Evolutionary conservation across 2,888 invertebrate species (phyloP).

Genomic region (Parthenolecanium corni): DNA sequence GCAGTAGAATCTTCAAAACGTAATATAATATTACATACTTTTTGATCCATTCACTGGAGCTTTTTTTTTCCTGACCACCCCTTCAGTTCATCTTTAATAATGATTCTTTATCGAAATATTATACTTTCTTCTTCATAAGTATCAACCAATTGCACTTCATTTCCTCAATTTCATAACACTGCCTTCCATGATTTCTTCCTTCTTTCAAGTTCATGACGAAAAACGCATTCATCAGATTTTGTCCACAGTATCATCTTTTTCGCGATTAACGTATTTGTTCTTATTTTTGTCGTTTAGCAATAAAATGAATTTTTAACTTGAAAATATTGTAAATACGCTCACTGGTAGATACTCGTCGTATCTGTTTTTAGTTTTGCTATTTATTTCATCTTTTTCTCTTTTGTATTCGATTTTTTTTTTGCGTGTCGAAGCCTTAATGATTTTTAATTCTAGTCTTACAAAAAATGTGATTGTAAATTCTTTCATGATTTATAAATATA

Average conservation of each 20-base stretch:
- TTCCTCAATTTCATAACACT: neutral
- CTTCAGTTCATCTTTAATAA: too few relatives aligned
- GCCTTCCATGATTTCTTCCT: neutral
- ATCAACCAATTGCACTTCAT: too few relatives aligned
- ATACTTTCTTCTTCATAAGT: too few relatives aligned
- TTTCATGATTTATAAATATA: neutral
- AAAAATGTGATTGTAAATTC: slow-evolving; percentile 25
- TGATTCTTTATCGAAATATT: too few relatives aligned
- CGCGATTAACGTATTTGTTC: neutral
- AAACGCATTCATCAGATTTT: neutral
- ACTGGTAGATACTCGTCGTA: neutral
- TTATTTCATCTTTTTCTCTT: too few relatives aligned
- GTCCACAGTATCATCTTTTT: neutral
- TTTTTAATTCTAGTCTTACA: slow-evolving; percentile 27
- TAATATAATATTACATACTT: too few relatives aligned
- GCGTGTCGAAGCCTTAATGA: slow-evolving; percentile 16
- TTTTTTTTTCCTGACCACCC: too few relatives aligned
- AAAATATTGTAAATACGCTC: neutral
- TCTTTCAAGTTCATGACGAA: neutral
- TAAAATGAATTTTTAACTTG: neutral
- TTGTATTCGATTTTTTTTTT: slow-evolving; percentile 6
- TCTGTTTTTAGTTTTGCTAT: slow-evolving; percentile 1
- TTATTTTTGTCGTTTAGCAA: neutral
- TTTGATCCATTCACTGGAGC: too few relatives aligned
- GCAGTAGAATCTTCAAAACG: too few relatives aligned